Evolutionary conservation across 2,797 vertebrate genomes (phyloP).

Genomic region (Sebastes paucispinis): DNA sequence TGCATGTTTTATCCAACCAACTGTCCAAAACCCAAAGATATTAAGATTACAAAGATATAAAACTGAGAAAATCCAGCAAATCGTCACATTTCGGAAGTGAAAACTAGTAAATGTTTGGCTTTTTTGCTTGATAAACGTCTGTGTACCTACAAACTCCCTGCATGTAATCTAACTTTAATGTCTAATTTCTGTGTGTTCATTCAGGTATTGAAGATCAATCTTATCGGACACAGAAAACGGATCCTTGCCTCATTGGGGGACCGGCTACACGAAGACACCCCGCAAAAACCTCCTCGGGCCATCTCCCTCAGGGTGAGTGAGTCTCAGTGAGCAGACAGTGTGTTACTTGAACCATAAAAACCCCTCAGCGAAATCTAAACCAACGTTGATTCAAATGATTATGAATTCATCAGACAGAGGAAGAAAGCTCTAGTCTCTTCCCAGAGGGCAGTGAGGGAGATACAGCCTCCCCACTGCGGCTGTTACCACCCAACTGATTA

Average conservation of each 20-base stretch:
- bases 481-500: slow-evolving; percentile 39
- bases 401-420: not conserved
- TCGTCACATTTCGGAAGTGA: not conserved
- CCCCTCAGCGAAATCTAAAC: not conserved
- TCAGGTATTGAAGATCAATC: slow-evolving; percentile 95
- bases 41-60: not conserved
- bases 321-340: not conserved
- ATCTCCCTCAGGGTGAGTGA: slow-evolving; percentile 91
- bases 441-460: slow-evolving; percentile 21
- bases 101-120: not conserved
- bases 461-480: slow-evolving; percentile 19
- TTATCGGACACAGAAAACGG: slow-evolving; percentile 96
- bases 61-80: not conserved
- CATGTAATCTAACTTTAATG: not conserved
- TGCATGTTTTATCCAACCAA: not conserved
- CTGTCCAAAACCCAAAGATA: not conserved
- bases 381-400: not conserved
- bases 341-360: not conserved
- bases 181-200: slow-evolving; percentile 29
- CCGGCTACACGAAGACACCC: slow-evolving; percentile 95
- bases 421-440: not conserved
- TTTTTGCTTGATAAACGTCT: not conserved
- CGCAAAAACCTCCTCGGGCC: slow-evolving; percentile 96
- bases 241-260: slow-evolving; percentile 96
- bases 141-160: not conserved